Base-by-base conservation (phyloP, 2,797 vertebrate species). In the Zenarchopterus dispar region DNA sequence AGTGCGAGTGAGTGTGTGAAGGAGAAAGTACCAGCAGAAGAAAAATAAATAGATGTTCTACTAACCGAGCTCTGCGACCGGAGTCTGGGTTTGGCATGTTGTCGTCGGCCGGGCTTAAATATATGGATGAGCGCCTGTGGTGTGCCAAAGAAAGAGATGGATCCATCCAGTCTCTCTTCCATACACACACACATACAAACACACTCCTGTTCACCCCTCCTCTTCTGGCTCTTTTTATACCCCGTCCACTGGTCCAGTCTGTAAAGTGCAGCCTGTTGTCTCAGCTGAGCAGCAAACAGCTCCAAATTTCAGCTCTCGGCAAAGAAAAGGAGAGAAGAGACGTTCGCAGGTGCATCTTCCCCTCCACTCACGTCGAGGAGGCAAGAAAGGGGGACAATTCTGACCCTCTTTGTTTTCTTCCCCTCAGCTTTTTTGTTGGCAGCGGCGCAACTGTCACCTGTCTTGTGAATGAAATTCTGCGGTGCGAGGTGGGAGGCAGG, bases 51-150 rank as follows among this genome's bases (percentile, higher is more conserved):
- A 50, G 45, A 56, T 67, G 48, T 59, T 33, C 39, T 72, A 82
- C 84, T 70, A 63, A 89, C 81, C 82, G 76, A 62, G 72, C 65
- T 76, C 63, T 36, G 63, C 47, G 47, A 67, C 75, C 67, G 67
- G 72, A 82, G 77, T 76, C 79, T 70, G 76, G 62, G 73, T 78
- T 82, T 76, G 71, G 75, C 87, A 80, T 82, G 69, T 67, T 80
- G 76, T 75, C 79, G 72, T 88, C 77, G 62, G 71, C 62, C 73
- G 51, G 66, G 62, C 72, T 79, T 56, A 56, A 77, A 78, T 67
- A 72, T 75, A 85, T 76, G 82, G 84, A 83, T 75, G 82, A 71
- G 73, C 77, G 88, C 82, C 78, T 87, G 82, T 85, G 62, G 82
- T 85, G 84, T 75, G 79, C 48, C 73, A 84, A 67, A 74, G 73